These are phyloP conservation scores for Ophiodon elongatus DNA, from an alignment of 2,113 vertebrate genomes.

Conservation along the genomic window DNA sequence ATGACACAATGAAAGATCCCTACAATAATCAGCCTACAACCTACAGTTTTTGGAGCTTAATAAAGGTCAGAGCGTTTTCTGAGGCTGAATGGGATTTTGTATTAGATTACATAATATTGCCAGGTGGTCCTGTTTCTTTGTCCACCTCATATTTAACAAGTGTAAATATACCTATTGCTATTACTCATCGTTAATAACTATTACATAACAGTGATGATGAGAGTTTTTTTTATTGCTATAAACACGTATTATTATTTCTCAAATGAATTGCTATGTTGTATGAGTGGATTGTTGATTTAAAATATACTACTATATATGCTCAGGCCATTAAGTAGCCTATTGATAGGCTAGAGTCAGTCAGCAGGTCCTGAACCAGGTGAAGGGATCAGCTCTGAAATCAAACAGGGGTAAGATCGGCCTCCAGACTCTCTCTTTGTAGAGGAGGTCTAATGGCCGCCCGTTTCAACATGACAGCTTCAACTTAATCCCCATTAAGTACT, in stretches of 20 bases:
- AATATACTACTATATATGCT: neutral
- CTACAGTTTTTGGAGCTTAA: neutral
- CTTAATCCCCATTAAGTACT: conserved; percentile 84
- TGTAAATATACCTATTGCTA: neutral
- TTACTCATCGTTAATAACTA: neutral
- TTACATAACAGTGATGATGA: neutral
- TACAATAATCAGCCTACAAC: neutral
- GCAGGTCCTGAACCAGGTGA: conserved; percentile 34
- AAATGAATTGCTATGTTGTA: neutral
- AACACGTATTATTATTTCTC: neutral
- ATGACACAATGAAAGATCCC: neutral
- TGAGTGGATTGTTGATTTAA: neutral
- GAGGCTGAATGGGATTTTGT: neutral
- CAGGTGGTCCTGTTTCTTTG: neutral
- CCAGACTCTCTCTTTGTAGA: conserved; percentile 31
- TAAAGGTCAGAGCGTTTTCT: neutral
- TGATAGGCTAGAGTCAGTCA: neutral
- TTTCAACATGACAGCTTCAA: conserved; percentile 81
- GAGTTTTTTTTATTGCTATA: neutral
- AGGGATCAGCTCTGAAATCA: conserved; percentile 24
- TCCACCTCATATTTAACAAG: neutral
- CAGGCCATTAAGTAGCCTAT: neutral
- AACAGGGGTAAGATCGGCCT: neutral
- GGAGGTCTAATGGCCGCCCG: conserved; percentile 75
- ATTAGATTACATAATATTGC: neutral